Evolutionary conservation across 53 echinoderm and acorn worm species (phyloP).

Genomic region (Pentamera pediparva): DNA sequence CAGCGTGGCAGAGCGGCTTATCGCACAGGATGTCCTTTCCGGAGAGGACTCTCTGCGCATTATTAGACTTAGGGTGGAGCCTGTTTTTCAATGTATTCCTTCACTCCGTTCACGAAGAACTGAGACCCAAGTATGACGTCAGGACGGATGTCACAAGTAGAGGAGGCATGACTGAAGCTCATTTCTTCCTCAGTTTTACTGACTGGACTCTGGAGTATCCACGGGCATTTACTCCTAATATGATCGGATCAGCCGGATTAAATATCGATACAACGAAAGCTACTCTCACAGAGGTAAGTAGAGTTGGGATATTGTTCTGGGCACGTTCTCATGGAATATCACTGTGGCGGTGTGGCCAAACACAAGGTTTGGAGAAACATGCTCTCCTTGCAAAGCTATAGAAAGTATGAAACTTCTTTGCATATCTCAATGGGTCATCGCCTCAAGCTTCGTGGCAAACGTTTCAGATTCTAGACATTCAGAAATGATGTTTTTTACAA

Average conservation of each 20-base stretch:
- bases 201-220: slow-evolving; percentile 32
- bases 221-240: background rate
- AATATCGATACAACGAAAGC: slow-evolving; percentile 1
- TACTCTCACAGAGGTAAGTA: background rate
- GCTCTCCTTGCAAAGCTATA: no score
- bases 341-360: no score
- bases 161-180: slow-evolving; percentile 3
- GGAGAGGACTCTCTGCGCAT: background rate
- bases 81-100: slow-evolving; percentile 8
- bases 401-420: no score
- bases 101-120: background rate
- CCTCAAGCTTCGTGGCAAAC: no score
- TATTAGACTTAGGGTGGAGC: background rate
- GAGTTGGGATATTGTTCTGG: background rate
- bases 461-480: no score
- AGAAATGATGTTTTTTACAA: no score
- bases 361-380: no score
- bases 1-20: slow-evolving; percentile 18
- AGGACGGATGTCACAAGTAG: background rate
- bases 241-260: slow-evolving; percentile 14
- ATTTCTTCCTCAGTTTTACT: slow-evolving; percentile 9
- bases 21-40: background rate
- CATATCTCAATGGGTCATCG: no score
- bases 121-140: background rate
- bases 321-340: background rate